Evolutionary conservation across 2,113 vertebrate species (phyloP).

Genomic region (Istiophorus platypterus): DNA sequence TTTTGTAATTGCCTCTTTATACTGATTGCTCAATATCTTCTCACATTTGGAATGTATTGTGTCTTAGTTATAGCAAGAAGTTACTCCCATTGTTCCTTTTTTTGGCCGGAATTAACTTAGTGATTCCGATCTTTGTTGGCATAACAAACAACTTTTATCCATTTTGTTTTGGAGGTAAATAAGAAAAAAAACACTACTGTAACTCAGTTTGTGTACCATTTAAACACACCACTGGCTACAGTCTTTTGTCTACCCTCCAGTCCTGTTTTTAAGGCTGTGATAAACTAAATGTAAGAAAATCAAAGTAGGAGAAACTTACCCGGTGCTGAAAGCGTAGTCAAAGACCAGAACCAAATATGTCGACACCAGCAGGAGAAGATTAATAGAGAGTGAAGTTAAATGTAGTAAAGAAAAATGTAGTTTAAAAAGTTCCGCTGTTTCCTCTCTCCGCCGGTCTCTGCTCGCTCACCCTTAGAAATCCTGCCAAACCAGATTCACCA

Average conservation of each 20-base stretch:
- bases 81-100: not conserved
- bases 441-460: conserved; percentile 32
- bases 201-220: not conserved
- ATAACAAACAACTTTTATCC: not conserved
- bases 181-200: not conserved
- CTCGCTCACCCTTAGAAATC: conserved; percentile 60
- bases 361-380: conserved; percentile 9
- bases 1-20: not conserved
- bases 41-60: not conserved
- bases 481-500: conserved; percentile 73
- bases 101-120: not conserved
- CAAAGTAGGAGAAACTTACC: conserved; percentile 54
- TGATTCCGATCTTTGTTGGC: not conserved
- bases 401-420: not conserved
- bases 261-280: not conserved
- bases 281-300: not conserved
- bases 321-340: conserved; percentile 13
- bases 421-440: conserved; percentile 12
- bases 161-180: not conserved
- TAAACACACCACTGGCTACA: not conserved
- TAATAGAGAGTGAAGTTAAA: not conserved
- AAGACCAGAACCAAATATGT: not conserved
- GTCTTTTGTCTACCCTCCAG: not conserved
- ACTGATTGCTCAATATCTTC: not conserved
- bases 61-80: conserved; percentile 38